phyloP scores from a whole-genome alignment of 2,888 invertebrate species.

The Nasonia oneida region DNA sequence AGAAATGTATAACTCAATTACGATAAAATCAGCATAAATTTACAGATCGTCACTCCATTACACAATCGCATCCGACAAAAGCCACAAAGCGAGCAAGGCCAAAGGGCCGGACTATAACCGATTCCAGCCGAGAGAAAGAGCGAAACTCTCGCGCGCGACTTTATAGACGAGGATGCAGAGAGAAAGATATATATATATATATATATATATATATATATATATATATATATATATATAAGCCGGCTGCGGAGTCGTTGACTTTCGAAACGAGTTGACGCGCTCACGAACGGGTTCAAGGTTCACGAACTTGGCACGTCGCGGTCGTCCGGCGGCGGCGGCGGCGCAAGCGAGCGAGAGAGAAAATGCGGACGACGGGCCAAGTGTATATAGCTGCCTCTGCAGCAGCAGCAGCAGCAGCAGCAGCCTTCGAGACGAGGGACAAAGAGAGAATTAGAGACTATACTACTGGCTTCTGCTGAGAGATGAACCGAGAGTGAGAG shows the following conservation, averaged over 20 bases:
- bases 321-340: slow-evolving; percentile 61
- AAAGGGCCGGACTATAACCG: slow-evolving; percentile 3
- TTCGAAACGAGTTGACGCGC: slow-evolving; percentile 70
- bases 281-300: slow-evolving; percentile 74
- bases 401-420: slow-evolving; percentile 18
- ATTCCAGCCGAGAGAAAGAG: slow-evolving; percentile 27
- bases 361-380: slow-evolving; percentile 7
- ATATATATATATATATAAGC: slow-evolving; percentile 50
- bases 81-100: neutral
- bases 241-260: slow-evolving; percentile 65
- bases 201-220: neutral
- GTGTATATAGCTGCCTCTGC: neutral
- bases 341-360: slow-evolving; percentile 51
- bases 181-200: too few relatives aligned
- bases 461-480: slow-evolving; percentile 26
- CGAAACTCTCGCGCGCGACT: neutral
- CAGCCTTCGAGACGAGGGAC: slow-evolving; percentile 39
- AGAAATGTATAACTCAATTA: neutral
- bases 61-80: neutral
- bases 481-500: slow-evolving; percentile 34
- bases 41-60: neutral
- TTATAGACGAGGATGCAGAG: neutral
- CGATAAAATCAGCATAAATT: neutral
- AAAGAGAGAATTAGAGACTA: slow-evolving; percentile 34
- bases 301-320: slow-evolving; percentile 75